phyloP scores from a whole-genome alignment of 2,797 vertebrate species.

The Poecilia gillii region DNA sequence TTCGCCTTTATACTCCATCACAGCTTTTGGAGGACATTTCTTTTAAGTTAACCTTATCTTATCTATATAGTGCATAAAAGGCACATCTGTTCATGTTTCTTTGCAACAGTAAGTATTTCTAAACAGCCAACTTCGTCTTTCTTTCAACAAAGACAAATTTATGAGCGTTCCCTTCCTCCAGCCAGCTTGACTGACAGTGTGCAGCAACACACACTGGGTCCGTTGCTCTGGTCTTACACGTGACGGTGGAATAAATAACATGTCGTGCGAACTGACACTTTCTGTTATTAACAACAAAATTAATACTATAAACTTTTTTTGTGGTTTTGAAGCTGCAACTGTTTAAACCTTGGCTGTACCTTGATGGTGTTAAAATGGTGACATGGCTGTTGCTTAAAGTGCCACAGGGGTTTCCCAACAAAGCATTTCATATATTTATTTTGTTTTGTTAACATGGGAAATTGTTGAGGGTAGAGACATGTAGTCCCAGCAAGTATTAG shows the following conservation, averaged over 20 bases:
- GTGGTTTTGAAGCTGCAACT: background rate
- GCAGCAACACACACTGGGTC: background rate
- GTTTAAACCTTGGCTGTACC: background rate
- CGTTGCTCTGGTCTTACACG: background rate
- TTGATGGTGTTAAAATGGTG: background rate
- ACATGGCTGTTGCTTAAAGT: background rate
- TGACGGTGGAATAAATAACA: background rate
- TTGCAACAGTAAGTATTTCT: background rate
- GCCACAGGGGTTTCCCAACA: background rate
- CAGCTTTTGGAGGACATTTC: background rate
- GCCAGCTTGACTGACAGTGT: conserved; percentile 5
- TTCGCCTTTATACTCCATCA: background rate
- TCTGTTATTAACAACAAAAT: background rate
- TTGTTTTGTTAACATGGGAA: background rate
- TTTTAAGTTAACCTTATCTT: background rate
- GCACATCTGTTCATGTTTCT: background rate
- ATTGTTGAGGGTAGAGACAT: background rate
- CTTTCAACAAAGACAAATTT: background rate
- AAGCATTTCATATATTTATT: background rate
- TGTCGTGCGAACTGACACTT: background rate
- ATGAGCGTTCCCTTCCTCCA: background rate
- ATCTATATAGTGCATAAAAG: background rate
- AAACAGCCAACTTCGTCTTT: background rate
- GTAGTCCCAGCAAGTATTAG: background rate
- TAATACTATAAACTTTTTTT: background rate